Base-by-base conservation (phyloP, 2,797 vertebrate genomes). In the Manis javanica region DNA sequence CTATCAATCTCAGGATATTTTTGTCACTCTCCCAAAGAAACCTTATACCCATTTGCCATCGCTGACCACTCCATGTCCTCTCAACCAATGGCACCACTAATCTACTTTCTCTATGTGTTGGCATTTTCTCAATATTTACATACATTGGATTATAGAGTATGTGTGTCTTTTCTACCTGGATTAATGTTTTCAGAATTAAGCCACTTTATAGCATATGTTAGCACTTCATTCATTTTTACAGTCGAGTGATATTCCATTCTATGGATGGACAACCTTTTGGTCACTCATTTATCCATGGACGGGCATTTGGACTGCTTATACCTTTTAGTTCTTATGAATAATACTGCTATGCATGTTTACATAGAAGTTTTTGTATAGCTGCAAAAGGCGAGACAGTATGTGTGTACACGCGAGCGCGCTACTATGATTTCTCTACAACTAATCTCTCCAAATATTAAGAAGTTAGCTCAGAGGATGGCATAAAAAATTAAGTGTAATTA, bases 301-400 rank as follows among this genome's bases (percentile, higher is more conserved):
- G 12, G 24, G 16, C 18, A 11, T 12, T 39, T 55, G 59, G 13
- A 4, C 8, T 21, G 34, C 7, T 26, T 10, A 15, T 31, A 15
- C 12, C 15, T 46, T 71, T 59, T 4, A 8, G 2, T 2, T 34
- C 37, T 81, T 29, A 12, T 0, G 0, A 18, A 3, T 11, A 71
- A n/a, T 5, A 12, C 6, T 68, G 15, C 3, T 2, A 0, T 14
- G 14, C 2, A 0, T 3, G 1, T 42, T 64, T 8, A 3, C 1
- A 3, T 9, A 15, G 26, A 16, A 6, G 19, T 37, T 37, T 59
- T 8, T 2, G n/a, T 14, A 8, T 16, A 12, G n/a, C 37, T 16
- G 29, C 29, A 39, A 31, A 31, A 29, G 26, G 42, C 23, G 31
- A 34, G 46, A 34, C 5, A 49, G 55, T 9, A 16, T 10, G 19